Evolutionary conservation across 2,797 vertebrate genomes (phyloP).

Genomic region (Psittacula derbiana): DNA sequence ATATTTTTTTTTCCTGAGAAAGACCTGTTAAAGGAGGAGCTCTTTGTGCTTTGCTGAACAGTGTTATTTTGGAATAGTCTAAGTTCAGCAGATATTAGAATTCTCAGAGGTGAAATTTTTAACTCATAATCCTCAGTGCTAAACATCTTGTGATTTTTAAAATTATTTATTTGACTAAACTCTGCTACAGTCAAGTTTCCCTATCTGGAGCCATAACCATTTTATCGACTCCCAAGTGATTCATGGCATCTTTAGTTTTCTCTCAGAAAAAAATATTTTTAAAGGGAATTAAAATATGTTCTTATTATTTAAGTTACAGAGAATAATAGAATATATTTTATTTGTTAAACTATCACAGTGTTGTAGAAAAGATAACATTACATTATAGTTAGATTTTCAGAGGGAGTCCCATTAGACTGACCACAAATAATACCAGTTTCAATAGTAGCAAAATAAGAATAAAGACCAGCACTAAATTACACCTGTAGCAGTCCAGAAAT

Average conservation of each 20-base stretch:
- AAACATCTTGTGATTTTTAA: not conserved
- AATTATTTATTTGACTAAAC: not conserved
- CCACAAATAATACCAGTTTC: not conserved
- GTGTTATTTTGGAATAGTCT: not conserved
- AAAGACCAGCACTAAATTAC: not conserved
- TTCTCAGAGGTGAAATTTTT: not conserved
- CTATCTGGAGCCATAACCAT: not conserved
- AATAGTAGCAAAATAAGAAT: not conserved
- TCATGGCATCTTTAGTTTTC: not conserved
- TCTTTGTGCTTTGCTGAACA: not conserved
- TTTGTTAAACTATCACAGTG: not conserved
- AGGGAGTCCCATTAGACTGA: not conserved
- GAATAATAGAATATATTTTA: not conserved
- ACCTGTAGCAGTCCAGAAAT: not conserved
- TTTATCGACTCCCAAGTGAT: not conserved
- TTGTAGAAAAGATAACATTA: not conserved
- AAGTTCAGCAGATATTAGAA: not conserved
- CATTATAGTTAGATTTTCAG: not conserved
- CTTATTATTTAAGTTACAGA: not conserved
- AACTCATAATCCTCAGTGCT: not conserved
- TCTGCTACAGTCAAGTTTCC: not conserved
- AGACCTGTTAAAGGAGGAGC: not conserved
- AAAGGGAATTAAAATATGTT: not conserved
- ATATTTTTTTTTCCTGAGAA: not conserved
- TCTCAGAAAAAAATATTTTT: not conserved